A percentile compares a stretch with the other conserved stretches of the same genome.
These are phyloP conservation scores for Tribolium madens DNA, from an alignment of 1,140 invertebrate species.

Conservation along the genomic window DNA sequence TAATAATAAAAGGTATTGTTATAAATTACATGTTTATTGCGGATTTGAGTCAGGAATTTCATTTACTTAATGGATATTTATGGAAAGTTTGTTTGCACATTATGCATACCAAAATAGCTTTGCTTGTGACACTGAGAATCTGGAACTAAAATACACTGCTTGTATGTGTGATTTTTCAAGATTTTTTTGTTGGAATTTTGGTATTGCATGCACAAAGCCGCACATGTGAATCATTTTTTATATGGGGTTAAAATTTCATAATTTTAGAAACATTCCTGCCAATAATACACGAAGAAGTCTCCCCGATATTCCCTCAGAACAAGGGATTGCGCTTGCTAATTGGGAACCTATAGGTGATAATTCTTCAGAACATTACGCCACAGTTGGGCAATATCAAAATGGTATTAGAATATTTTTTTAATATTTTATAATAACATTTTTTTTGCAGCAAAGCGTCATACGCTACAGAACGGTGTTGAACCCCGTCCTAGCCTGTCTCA, in stretches of 20 bases:
- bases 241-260: neutral
- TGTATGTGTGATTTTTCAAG: too few relatives aligned
- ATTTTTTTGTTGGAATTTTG: too few relatives aligned
- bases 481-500: constrained; percentile 69
- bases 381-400: constrained; percentile 69
- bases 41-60: too few relatives aligned
- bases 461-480: constrained; percentile 59
- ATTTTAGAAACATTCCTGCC: constrained; percentile 17
- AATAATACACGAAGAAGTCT: constrained; percentile 71
- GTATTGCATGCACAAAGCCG: too few relatives aligned
- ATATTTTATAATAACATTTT: neutral
- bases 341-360: constrained; percentile 69
- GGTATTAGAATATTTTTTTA: constrained; percentile 41
- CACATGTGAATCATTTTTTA: neutral
- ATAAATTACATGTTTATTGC: neutral
- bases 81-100: too few relatives aligned
- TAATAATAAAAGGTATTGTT: constrained; percentile 60
- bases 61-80: too few relatives aligned
- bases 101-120: neutral
- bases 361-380: constrained; percentile 76
- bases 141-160: too few relatives aligned
- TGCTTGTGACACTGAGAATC: neutral
- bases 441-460: constrained; percentile 60
- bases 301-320: constrained; percentile 73
- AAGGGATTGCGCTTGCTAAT: constrained; percentile 65